A percentile compares a stretch with the other conserved stretches of the same genome.
phyloP scores from a whole-genome alignment of 2,888 invertebrate genomes.

The Endomychus coccineus region DNA sequence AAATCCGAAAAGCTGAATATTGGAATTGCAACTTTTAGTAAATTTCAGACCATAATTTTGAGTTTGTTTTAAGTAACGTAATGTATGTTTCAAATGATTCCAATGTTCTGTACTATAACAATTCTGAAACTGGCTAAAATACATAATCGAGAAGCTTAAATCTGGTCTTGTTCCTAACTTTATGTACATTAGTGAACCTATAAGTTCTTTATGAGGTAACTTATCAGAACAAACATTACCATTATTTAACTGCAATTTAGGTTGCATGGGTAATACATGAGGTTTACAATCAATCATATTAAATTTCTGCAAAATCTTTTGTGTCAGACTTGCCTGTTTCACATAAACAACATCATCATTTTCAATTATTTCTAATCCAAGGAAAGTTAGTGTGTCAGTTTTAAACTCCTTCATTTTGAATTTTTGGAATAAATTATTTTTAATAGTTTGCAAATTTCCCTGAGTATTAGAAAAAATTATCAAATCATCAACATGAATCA shows the following conservation, averaged over 20 bases:
- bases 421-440: conserved; percentile 11
- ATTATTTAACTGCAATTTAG: conserved; percentile 14
- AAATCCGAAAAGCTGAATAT: conserved; percentile 16
- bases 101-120: conserved; percentile 18
- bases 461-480: conserved; percentile 15
- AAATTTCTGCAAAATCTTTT: conserved; percentile 18
- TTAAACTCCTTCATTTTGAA: conserved; percentile 19
- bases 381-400: conserved; percentile 13
- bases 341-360: conserved; percentile 13
- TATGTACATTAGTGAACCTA: conserved; percentile 22
- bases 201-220: conserved; percentile 16
- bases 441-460: conserved; percentile 12
- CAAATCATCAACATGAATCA: no score
- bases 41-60: conserved; percentile 18
- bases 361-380: conserved; percentile 16
- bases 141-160: conserved; percentile 20
- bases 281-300: conserved; percentile 17
- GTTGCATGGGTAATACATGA: conserved; percentile 15
- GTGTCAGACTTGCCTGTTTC: conserved; percentile 17
- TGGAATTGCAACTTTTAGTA: conserved; percentile 9
- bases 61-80: conserved; percentile 18
- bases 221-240: background rate
- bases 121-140: conserved; percentile 25
- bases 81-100: conserved; percentile 18
- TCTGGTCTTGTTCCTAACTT: conserved; percentile 24